phyloP scores from a whole-genome alignment of 1,140 invertebrate genomes.

The Sycophila sp. region DNA sequence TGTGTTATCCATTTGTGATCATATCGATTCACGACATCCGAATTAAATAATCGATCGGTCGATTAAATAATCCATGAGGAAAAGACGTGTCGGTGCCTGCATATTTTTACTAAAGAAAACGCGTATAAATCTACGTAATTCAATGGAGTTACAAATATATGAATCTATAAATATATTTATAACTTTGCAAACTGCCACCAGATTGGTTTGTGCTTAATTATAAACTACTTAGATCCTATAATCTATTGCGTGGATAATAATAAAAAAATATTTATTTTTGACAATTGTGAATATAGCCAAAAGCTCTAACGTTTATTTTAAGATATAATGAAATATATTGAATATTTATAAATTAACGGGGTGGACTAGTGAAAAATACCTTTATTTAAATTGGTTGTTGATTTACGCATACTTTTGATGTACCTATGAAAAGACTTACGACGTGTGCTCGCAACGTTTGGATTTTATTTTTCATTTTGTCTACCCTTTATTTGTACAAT shows the following conservation, averaged over 20 bases:
- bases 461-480: conserved; percentile 4
- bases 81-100: conserved; percentile 63
- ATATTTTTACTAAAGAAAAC: conserved; percentile 44
- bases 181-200: conserved; percentile 27
- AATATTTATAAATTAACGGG: conserved; percentile 4
- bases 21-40: conserved; percentile 32
- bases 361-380: conserved; percentile 16
- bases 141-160: conserved; percentile 2
- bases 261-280: conserved; percentile 40
- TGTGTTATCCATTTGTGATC: conserved; percentile 23
- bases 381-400: no score
- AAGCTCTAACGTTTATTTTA: conserved; percentile 30
- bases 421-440: no score
- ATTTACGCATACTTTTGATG: no score
- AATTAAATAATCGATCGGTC: conserved; percentile 15
- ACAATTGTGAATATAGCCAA: conserved; percentile 37
- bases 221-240: conserved; percentile 28
- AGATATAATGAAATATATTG: conserved; percentile 14
- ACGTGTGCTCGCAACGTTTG: no score
- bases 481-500: background rate
- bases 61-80: background rate
- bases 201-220: conserved; percentile 31
- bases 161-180: conserved; percentile 25
- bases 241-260: conserved; percentile 34
- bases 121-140: conserved; percentile 1